Evolutionary conservation across 2,888 invertebrate species (phyloP), one percentile per base, ranked within the genome.

Genomic region (Palloptera scutellata): DNA sequence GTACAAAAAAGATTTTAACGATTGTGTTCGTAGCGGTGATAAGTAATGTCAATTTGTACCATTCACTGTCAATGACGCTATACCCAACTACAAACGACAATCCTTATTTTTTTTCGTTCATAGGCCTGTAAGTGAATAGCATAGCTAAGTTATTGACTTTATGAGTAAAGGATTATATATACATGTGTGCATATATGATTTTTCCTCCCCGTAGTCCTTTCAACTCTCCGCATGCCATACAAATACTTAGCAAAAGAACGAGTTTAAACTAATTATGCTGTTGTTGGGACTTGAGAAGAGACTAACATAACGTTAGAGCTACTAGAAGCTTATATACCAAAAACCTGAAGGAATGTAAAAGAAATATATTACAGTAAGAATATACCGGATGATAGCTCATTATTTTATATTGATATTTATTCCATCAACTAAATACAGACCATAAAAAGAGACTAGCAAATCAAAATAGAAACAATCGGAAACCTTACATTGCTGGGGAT

Each of bases 91-190:
- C 79, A 88, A 93, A 66, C 86, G 94, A 40, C 94, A 94, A 80
- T 91, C 92, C 1, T 89, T 94, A 76, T 94, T 95, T 86, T 95
- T 95, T 85, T 96, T 95, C 80, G 95, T 95, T 8, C 94, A 95
- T 81, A 89, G 91, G 93, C 89, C 89, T 91, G 93, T 93, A 83
- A 87, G 92, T 86, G 72, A 48, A 6, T 4, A 30, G 6, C 30
- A 30, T 30, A 13, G 19, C 3, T 19, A 19, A 59, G 6, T 20
- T 15, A 51, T 30, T 30, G 51, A n/a, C n/a, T n/a, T 51, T 64
- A 59, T 19, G 40, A 12, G 42, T 54, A 53, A 17, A n/a, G 12
- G 30, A 30, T 30, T 30, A 30, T 30, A 2, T 30, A 30, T 4
- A 6, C 19, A 10, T 42, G 48, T 30, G 6, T 30, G 3, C 6